Evolutionary conservation across 2,113 vertebrate genomes (phyloP), one percentile per base, ranked within the genome.

Genomic region (Leucopsar rothschildi): DNA sequence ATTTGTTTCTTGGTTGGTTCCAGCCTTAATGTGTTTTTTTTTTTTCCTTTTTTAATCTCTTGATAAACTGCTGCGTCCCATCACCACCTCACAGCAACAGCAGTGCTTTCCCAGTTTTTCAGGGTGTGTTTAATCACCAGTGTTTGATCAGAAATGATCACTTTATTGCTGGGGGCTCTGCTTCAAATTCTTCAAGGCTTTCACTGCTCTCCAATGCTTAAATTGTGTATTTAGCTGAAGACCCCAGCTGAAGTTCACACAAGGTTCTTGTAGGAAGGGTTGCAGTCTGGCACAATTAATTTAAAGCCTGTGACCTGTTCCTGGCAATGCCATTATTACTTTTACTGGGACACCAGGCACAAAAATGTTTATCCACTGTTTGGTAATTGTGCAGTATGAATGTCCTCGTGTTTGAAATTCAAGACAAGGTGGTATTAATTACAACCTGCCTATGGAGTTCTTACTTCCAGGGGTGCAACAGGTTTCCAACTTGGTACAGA

Each of bases 201-300:
- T n/a, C 11, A 9, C 20, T 59, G 10, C 25, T 64, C 4, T 28
- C 15, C 21, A 19, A 0, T n/a, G 4, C 15, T 42, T 42, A 42
- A 42, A 40, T 40, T 21, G 14, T 57, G 3, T 16, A 4, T 42
- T 7, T 7, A 66, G n/a, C 15, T 68, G 56, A 56, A 75, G 52
- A 16, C 2, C 37, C 2, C 16, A 23, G 33, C 10, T 72, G 50
- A 57, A 44, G 10, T 11, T 79, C 17, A 63, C 37, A 44, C 28
- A 24, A 39, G 55, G 15, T 31, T 45, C 21, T 39, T 63, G 15
- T 3, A 49, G 40, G 29, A 71, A 73, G 21, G 35, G 16, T 10
- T 72, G 27, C 20, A 80, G 20, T 11, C 25, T 80, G 76, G 44
- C 66, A 72, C 15, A 60, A 17, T 3, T 42, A 9, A 14, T 5